Evolutionary conservation across 2,888 invertebrate species (phyloP), one percentile per base, ranked within the genome.

Genomic region (Pseudococcus jackbeardsleyi): DNA sequence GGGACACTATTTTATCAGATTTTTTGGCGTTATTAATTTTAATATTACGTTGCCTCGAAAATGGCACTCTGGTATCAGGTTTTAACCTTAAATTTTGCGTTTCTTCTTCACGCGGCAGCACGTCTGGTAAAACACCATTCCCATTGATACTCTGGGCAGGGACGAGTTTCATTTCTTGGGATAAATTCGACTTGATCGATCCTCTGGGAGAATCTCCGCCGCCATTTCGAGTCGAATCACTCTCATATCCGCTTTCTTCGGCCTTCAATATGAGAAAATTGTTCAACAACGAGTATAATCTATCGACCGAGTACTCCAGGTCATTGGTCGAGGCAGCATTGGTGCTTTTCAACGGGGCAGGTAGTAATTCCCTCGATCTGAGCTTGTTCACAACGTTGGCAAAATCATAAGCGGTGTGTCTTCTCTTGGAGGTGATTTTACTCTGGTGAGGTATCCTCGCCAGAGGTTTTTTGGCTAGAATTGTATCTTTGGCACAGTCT

Each of bases 181-280:
- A 89, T 33, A 89, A 89, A 12, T 90, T 89, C 22, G 90, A 90
- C 85, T 90, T 90, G 39, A 90, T 90, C 1, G 90, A 90, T 86
- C 93, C 93, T 88, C 93, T 92, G 0, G 93, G 93, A 0, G 93
- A 93, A 90, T 93, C 93, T 17, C 90, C 92, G 4, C 87, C 87
- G 6, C 93, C 92, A 1, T 92, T 91, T 89, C 93, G 91, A 0
- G 93, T 93, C 19, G 93, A 93, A 90, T 94, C 94, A 79, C 93
- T 93, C 89, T 94, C 94, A 90, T 94, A 94, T 19, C 94, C 94
- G 90, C 93, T 93, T 90, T 94, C 94, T 90, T 94, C 93, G 12
- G 92, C 92, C 88, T 91, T 91, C 6, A 92, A 42, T 22, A 89
- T 33, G 0, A 87, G 54, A 42, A 87, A 87, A 54, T 87, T 87